A percentile compares a stretch with the other conserved stretches of the same genome.
phyloP scores from a whole-genome alignment of 2,888 invertebrate species.

The Tachina fera region DNA sequence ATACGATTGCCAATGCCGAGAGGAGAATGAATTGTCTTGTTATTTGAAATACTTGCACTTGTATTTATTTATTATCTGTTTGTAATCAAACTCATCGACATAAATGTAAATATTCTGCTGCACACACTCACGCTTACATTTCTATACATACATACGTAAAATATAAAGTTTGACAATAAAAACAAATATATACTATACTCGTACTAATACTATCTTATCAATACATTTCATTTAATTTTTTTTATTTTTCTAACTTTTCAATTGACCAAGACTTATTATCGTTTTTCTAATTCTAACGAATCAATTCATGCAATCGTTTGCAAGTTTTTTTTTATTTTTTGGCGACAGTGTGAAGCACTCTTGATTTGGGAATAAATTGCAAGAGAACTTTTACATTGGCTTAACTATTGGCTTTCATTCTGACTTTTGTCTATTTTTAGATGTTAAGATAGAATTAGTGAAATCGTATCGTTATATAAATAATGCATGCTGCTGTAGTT shows the following conservation, averaged over 20 bases:
- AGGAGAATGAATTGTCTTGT: slow-evolving; percentile 35
- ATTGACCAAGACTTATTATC: slow-evolving; percentile 58
- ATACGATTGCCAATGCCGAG: slow-evolving; percentile 34
- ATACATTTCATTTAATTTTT: slow-evolving; percentile 23
- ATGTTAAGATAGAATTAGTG: no score
- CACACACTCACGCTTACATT: neutral
- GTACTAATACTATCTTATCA: slow-evolving; percentile 61
- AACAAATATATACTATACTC: slow-evolving; percentile 10
- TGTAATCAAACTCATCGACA: slow-evolving; percentile 68
- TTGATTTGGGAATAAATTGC: neutral
- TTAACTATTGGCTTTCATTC: no score
- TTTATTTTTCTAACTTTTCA: slow-evolving; percentile 6
- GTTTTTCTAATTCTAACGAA: slow-evolving; percentile 20
- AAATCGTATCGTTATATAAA: no score
- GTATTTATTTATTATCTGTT: slow-evolving; percentile 66
- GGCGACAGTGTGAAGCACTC: slow-evolving; percentile 31
- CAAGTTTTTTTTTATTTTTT: slow-evolving; percentile 23
- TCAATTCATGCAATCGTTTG: slow-evolving; percentile 43
- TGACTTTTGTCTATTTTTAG: no score
- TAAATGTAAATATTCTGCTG: slow-evolving; percentile 50
- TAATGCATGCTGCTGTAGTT: no score
- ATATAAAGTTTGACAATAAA: slow-evolving; percentile 31
- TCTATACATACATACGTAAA: neutral
- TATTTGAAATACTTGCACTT: slow-evolving; percentile 21
- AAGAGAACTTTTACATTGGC: no score